Evolutionary conservation across 1,140 invertebrate species (phyloP).

Genomic region (Panagrolaimus sp.): DNA sequence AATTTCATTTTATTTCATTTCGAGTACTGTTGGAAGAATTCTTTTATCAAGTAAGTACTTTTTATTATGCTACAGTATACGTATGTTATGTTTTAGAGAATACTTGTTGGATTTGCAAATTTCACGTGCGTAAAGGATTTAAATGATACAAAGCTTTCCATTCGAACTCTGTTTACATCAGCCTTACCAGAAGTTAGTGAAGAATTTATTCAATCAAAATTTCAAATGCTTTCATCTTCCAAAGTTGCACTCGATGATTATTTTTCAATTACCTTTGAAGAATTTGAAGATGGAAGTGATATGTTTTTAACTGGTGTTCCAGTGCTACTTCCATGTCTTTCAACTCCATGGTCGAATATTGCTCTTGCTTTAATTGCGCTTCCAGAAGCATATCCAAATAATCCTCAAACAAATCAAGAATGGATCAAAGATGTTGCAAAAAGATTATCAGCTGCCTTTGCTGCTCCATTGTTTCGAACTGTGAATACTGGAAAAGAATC

Average conservation of each 20-base stretch:
- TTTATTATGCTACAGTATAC: too few species aligned
- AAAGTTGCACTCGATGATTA: not conserved
- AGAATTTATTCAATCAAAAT: not conserved
- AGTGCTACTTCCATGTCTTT: not conserved
- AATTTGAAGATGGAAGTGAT: not conserved
- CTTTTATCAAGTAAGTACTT: too few species aligned
- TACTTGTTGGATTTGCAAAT: not conserved
- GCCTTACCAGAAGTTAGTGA: not conserved
- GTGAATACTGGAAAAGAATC: not conserved
- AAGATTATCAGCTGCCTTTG: not conserved
- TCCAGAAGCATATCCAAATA: not conserved
- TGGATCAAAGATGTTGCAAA: slow-evolving; percentile 4
- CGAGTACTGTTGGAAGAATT: too few species aligned
- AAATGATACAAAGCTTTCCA: not conserved
- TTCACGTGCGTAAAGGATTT: not conserved
- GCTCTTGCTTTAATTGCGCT: not conserved
- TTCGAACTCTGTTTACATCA: not conserved
- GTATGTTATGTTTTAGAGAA: too few species aligned
- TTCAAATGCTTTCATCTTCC: not conserved
- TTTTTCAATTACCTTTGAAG: not conserved
- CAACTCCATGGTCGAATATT: slow-evolving; percentile 1
- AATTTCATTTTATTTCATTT: too few species aligned
- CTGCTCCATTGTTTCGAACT: not conserved
- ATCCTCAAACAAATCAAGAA: not conserved
- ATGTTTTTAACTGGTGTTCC: not conserved